Conservation (phyloP, 1,140 invertebrate genomes). For the Philotrypesis tridentata region DNA sequence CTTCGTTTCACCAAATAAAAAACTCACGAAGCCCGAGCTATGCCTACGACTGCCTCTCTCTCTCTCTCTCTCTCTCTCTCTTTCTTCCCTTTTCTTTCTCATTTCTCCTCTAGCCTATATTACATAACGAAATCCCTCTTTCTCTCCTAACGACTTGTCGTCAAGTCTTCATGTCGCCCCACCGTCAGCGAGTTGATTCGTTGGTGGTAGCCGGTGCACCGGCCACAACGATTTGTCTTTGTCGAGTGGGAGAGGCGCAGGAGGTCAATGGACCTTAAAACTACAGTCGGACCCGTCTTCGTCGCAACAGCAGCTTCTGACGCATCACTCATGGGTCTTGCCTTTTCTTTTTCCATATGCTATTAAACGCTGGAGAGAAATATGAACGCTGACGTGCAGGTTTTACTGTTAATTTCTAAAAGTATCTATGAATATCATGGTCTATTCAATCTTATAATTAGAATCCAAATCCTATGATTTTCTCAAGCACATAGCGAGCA, state of each 20-base stretch:
- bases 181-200: neutral
- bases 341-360: too few relatives aligned
- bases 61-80: neutral
- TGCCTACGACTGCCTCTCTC: neutral
- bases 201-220: constrained; percentile 15
- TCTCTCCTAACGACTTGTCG: neutral
- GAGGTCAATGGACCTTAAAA: constrained; percentile 40
- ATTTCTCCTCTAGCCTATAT: constrained; percentile 4
- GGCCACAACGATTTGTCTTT: constrained; percentile 34
- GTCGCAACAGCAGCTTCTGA: neutral
- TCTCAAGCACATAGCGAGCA: too few relatives aligned
- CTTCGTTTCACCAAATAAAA: neutral
- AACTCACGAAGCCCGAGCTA: neutral
- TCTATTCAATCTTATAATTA: too few relatives aligned
- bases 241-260: neutral
- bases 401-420: too few relatives aligned
- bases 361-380: too few relatives aligned
- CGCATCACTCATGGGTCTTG: neutral
- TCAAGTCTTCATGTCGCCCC: neutral
- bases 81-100: neutral
- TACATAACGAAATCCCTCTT: constrained; percentile 18
- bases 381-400: too few relatives aligned
- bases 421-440: too few relatives aligned
- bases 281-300: neutral
- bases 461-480: too few relatives aligned